A percentile compares a stretch with the other conserved stretches of the same genome.
Conservation (phyloP, 2,113 vertebrate species). For the Fulica atra region DNA sequence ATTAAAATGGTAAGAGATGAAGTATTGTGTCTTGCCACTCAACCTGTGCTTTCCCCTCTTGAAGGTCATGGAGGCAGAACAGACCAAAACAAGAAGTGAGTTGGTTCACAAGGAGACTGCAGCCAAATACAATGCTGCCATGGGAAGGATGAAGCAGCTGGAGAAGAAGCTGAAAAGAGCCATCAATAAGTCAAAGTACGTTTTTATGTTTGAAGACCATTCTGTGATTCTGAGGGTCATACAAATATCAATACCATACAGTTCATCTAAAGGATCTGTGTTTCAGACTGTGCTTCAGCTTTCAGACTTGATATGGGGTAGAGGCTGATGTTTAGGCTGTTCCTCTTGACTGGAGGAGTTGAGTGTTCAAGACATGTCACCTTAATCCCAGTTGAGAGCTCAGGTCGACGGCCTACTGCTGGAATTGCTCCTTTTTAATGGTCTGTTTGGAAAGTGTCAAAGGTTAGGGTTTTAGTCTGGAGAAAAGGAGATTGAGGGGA, state of each 20-base stretch:
- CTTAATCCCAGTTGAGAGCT: not conserved
- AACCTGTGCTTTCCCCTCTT: not conserved
- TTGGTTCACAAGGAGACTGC: conserved; percentile 93
- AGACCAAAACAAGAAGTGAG: conserved; percentile 92
- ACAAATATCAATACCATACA: fast-evolving
- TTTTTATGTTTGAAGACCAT: not conserved
- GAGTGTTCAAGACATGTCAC: not conserved
- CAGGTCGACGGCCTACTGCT: not conserved
- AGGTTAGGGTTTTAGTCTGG: not conserved
- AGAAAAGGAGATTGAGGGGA: no score
- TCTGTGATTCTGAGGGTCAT: not conserved
- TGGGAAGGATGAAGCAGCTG: conserved; percentile 92
- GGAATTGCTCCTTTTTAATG: not conserved
- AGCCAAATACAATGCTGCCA: conserved; percentile 90
- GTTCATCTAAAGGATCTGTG: fast-evolving
- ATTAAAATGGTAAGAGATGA: not conserved
- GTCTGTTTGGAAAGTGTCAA: not conserved
- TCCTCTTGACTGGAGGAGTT: not conserved
- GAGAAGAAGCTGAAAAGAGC: conserved; percentile 96
- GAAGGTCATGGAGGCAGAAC: conserved; percentile 96
- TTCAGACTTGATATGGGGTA: not conserved
- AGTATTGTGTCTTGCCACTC: not conserved
- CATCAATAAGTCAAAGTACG: conserved; percentile 97
- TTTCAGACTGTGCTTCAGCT: not conserved
- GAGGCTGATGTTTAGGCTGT: not conserved